Evolutionary conservation across 92 coral and sea anemone genomes (phyloP).

Genomic region (Actinernus sp.): DNA sequence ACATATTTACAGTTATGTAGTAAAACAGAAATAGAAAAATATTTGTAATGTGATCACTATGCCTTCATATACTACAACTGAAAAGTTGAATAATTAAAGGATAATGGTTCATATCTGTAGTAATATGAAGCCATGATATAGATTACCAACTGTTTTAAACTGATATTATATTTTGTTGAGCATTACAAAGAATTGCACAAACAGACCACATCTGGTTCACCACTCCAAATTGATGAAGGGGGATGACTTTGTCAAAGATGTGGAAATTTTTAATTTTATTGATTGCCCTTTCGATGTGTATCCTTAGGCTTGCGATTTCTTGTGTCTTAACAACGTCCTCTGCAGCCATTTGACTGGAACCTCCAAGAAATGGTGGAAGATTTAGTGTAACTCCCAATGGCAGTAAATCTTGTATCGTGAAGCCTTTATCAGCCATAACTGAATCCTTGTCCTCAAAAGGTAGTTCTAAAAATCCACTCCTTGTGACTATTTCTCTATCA

Average conservation of each 20-base stretch:
- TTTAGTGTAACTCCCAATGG: conserved; percentile 52
- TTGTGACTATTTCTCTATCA: conserved; percentile 52
- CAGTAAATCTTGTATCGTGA: conserved; percentile 34
- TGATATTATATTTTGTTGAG: conserved; percentile 9
- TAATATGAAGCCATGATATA: no score
- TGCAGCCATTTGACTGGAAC: conserved; percentile 11
- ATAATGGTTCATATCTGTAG: no score
- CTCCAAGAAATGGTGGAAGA: conserved; percentile 34
- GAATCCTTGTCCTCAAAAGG: conserved; percentile 42
- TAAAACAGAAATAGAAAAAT: no score
- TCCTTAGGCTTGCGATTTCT: conserved; percentile 24
- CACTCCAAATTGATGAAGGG: conserved; percentile 12
- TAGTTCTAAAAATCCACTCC: conserved; percentile 49
- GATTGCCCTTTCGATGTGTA: conserved; percentile 19
- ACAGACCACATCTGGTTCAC: conserved; percentile 23
- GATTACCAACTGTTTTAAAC: no score
- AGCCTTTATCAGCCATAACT: conserved; percentile 71
- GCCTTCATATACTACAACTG: no score
- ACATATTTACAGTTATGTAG: no score
- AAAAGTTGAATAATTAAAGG: no score
- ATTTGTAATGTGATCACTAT: no score
- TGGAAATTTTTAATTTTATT: conserved; percentile 21
- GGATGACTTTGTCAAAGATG: conserved; percentile 21
- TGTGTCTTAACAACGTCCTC: conserved; percentile 21
- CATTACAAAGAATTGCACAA: conserved; percentile 8